phyloP scores from a whole-genome alignment of 1,140 invertebrate species.

The Notospermus geniculatus region DNA sequence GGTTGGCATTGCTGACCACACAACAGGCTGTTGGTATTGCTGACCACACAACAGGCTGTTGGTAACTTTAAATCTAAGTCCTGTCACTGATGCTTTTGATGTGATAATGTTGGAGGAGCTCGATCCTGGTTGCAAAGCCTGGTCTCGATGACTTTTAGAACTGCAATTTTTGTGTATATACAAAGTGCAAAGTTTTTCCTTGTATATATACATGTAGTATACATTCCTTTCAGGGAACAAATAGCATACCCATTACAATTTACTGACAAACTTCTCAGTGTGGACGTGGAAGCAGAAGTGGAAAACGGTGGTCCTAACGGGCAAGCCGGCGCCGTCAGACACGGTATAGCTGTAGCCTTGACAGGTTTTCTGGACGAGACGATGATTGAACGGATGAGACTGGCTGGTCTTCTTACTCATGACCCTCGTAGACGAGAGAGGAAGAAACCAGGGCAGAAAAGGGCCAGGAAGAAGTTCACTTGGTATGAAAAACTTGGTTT shows the following conservation, averaged over 20 bases:
- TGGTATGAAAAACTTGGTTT: conserved; percentile 62
- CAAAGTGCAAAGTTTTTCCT: too few relatives aligned
- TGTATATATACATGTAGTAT: too few relatives aligned
- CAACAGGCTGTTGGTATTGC: too few relatives aligned
- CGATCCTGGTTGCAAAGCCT: too few relatives aligned
- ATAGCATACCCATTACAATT: conserved; percentile 84
- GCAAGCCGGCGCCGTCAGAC: conserved; percentile 81
- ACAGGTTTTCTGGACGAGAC: conserved; percentile 76
- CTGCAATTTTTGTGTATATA: too few relatives aligned
- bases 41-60: too few relatives aligned
- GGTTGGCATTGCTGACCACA: too few relatives aligned
- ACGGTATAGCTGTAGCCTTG: conserved; percentile 76
- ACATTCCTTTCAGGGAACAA: conserved; percentile 60
- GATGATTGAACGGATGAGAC: conserved; percentile 79
- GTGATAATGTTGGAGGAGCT: too few relatives aligned
- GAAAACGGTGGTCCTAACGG: conserved; percentile 70
- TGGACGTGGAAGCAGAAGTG: conserved; percentile 79
- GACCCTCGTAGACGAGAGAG: conserved; percentile 80
- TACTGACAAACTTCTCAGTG: conserved; percentile 69
- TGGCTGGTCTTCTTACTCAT: conserved; percentile 86
- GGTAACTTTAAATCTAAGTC: too few relatives aligned
- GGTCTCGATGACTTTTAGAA: too few relatives aligned
- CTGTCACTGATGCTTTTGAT: too few relatives aligned
- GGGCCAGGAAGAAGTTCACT: conserved; percentile 86
- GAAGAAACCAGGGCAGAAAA: conserved; percentile 90